Base-by-base conservation (phyloP, 2,888 invertebrate genomes). In the Atethmia centrago region DNA sequence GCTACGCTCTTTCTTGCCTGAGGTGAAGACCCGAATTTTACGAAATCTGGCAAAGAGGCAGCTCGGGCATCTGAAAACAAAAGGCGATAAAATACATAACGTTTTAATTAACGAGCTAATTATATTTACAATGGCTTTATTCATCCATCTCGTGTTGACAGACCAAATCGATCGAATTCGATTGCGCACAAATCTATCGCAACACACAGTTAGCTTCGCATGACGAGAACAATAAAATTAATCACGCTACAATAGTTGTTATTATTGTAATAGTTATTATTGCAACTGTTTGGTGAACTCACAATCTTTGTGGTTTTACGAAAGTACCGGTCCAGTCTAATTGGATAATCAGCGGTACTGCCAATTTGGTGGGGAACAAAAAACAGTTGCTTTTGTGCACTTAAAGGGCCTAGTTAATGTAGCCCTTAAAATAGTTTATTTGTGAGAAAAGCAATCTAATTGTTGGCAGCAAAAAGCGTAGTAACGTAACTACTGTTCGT, bases 201-300 rank as follows among this genome's bases (percentile, higher is more conserved):
- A 86, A 85, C 80, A 47, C 74, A 69, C 65, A 55, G 71, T 84
- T 76, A 74, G 81, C 59, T 83, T 85, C 84, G 90, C 90, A 88
- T 87, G 85, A 84, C 86, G 80, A 75, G 72, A 74, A 71, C 81
- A 74, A 88, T 89, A 85, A 83, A 79, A 86, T 86, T 86, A 49
- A 76, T 82, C 75, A 77, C 85, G 79, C 73, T 49, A 75, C 77
- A 78, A 73, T 77, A 80, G 74, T 87, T 80, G 69, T 66, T 70
- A 47, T 62, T 51, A 59, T 56, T 61, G 62, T 66, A 81, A 75
- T 62, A 59, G 36, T 66, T 81, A 70, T 51, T 73, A 74, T 70
- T 69, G 82, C 87, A 85, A 85, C 76, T 76, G 73, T 84, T 83
- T 82, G 62, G 77, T 78, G 76, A 87, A 66, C 40, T 59, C 53